phyloP scores from a whole-genome alignment of 64 coral and sea anemone species.

The Montipora cactus region DNA sequence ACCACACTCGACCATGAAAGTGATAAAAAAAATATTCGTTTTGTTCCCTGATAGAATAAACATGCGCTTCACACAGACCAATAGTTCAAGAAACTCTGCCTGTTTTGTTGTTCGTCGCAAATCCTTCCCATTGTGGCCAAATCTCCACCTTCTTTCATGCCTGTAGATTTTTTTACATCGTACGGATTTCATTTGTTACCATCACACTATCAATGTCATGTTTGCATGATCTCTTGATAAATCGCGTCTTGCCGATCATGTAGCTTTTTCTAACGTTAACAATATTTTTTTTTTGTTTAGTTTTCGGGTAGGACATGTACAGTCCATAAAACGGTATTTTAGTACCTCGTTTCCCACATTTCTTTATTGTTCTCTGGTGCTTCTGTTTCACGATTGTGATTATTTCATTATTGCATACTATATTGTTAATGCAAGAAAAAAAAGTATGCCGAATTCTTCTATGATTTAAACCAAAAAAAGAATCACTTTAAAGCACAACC shows the following conservation, averaged over 20 bases:
- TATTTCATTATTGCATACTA: not conserved
- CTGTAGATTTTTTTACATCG: not conserved
- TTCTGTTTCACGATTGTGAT: not conserved
- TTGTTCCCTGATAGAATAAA: not conserved
- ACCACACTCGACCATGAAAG: not conserved
- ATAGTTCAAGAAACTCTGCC: not conserved
- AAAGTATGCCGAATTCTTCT: not conserved
- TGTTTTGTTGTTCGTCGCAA: not conserved
- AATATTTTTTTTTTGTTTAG: not conserved
- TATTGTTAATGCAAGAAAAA: not conserved
- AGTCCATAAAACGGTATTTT: not conserved
- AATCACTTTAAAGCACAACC: not conserved
- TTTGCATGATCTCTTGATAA: not conserved
- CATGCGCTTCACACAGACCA: conserved; percentile 3
- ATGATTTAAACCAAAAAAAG: not conserved
- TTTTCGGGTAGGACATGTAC: not conserved
- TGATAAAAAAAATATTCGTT: not conserved
- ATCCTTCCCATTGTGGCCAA: not conserved
- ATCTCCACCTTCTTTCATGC: not conserved
- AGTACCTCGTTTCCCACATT: not conserved
- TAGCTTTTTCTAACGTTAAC: not conserved
- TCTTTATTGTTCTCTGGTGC: not conserved
- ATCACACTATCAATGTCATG: not conserved
- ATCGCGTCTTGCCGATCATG: not conserved
- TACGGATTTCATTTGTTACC: conserved; percentile 1